Percentiles rank a stretch among this genome's conserved stretches.
Conservation (phyloP, 2,113 vertebrate genomes). For the Odontesthes bonariensis region DNA sequence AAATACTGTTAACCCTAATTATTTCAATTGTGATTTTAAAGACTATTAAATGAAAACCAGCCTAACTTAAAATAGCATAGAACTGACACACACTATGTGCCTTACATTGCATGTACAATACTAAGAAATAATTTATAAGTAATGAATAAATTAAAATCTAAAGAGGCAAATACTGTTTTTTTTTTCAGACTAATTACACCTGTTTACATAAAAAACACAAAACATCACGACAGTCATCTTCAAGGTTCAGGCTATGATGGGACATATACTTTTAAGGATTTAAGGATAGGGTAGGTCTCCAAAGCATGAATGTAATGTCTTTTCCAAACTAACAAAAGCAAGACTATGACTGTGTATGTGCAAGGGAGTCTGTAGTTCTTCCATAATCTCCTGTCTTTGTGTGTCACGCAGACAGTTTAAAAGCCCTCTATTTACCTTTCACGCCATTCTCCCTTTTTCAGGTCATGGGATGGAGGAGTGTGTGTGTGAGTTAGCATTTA, state of each 20-base stretch:
- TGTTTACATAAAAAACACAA: slow-evolving; percentile 10
- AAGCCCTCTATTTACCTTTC: slow-evolving; percentile 84
- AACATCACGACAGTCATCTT: slow-evolving; percentile 2
- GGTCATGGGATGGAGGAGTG: slow-evolving; percentile 36
- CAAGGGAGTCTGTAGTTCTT: slow-evolving; percentile 63
- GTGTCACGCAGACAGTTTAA: slow-evolving; percentile 79
- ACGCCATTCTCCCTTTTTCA: slow-evolving; percentile 71
- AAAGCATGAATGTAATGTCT: slow-evolving; percentile 28
- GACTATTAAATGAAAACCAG: not conserved
- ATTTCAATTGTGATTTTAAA: too few relatives aligned
- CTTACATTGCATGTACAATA: too few relatives aligned
- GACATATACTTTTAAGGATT: slow-evolving; percentile 25
- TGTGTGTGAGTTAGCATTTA: slow-evolving; percentile 15
- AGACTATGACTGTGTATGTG: slow-evolving; percentile 35
- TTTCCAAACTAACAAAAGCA: slow-evolving; percentile 50
- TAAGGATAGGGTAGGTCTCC: slow-evolving; percentile 23
- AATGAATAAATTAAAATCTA: too few relatives aligned
- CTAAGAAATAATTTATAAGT: too few relatives aligned
- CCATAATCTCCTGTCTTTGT: slow-evolving; percentile 76
- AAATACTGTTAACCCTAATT: too few relatives aligned
- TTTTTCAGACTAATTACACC: not conserved
- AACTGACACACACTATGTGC: not conserved
- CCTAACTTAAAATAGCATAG: not conserved
- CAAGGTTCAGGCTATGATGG: slow-evolving; percentile 6
- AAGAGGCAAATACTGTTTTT: not conserved